A percentile compares a stretch with the other conserved stretches of the same genome.
These are phyloP conservation scores for Maniola jurtina DNA, from an alignment of 1,140 invertebrate species.

Conservation along the genomic window DNA sequence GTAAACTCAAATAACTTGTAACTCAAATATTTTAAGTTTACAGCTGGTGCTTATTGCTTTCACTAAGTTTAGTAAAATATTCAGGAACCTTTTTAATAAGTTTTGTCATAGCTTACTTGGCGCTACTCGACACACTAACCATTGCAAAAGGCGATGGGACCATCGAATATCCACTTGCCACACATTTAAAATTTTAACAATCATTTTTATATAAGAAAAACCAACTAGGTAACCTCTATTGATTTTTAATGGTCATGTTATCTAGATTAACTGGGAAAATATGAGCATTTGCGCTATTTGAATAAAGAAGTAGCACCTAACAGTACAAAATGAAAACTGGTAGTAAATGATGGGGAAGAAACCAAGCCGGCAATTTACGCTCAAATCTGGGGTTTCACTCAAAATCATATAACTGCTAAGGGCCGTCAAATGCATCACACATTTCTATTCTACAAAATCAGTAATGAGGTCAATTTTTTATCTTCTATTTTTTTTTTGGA, in stretches of 20 bases:
- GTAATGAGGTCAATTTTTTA: neutral
- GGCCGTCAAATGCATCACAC: conserved; percentile 17
- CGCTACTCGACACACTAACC: neutral
- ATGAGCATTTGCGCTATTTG: conserved; percentile 15
- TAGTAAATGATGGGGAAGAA: conserved; percentile 12
- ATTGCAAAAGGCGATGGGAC: neutral
- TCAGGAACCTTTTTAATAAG: neutral
- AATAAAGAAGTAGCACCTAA: conserved; percentile 10
- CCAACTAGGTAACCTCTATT: conserved; percentile 20
- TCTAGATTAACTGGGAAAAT: conserved; percentile 14
- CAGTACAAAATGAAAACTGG: conserved; percentile 11
- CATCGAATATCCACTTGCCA: neutral
- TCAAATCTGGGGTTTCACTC: conserved; percentile 12
- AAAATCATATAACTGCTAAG: conserved; percentile 22
- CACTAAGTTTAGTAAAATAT: neutral
- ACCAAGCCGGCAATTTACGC: conserved; percentile 16
- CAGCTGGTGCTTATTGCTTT: neutral
- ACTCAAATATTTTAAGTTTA: neutral
- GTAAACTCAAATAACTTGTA: neutral
- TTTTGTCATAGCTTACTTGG: neutral
- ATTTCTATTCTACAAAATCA: conserved; percentile 21
- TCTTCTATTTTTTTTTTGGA: conserved; percentile 11
- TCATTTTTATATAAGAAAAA: neutral
- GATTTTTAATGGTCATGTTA: conserved; percentile 9
- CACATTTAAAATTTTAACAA: neutral